Percentiles rank a stretch among this genome's conserved stretches.
Evolutionary conservation across 2,797 vertebrate genomes (phyloP).

Genomic region (Oreochromis mossambicus): DNA sequence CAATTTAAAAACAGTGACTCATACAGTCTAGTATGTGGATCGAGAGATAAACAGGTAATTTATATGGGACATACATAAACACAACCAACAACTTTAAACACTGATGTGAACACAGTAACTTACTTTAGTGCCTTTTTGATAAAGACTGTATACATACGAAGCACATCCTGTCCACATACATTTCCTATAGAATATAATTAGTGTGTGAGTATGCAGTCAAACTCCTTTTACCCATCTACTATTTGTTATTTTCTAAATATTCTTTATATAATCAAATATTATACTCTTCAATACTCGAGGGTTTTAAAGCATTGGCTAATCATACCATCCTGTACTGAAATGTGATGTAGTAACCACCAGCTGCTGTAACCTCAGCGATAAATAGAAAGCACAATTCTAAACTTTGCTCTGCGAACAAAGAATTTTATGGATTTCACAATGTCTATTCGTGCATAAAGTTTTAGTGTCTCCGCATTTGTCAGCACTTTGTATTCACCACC

Average conservation of each 20-base stretch:
- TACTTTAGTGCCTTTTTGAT: not conserved
- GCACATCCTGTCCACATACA: not conserved
- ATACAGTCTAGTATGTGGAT: fast-evolving
- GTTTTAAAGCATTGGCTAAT: not conserved
- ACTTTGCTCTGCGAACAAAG: not conserved
- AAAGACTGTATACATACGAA: not conserved
- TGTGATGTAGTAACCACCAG: not conserved
- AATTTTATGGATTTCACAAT: not conserved
- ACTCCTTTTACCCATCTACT: not conserved
- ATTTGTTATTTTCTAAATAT: not conserved
- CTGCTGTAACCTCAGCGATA: fast-evolving
- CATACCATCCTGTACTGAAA: not conserved
- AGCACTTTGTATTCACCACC: not conserved
- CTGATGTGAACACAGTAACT: not conserved
- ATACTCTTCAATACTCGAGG: fast-evolving
- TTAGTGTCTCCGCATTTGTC: not conserved
- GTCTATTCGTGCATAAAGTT: not conserved
- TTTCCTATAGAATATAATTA: not conserved
- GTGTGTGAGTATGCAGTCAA: not conserved
- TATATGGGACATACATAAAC: not conserved
- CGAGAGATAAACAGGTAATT: not conserved
- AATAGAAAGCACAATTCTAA: not conserved
- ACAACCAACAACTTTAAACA: not conserved
- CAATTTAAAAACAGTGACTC: not conserved
- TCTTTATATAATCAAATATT: not conserved